These are phyloP conservation scores for Halichoeres trimaculatus DNA, from an alignment of 2,113 vertebrate genomes.

Conservation along the genomic window DNA sequence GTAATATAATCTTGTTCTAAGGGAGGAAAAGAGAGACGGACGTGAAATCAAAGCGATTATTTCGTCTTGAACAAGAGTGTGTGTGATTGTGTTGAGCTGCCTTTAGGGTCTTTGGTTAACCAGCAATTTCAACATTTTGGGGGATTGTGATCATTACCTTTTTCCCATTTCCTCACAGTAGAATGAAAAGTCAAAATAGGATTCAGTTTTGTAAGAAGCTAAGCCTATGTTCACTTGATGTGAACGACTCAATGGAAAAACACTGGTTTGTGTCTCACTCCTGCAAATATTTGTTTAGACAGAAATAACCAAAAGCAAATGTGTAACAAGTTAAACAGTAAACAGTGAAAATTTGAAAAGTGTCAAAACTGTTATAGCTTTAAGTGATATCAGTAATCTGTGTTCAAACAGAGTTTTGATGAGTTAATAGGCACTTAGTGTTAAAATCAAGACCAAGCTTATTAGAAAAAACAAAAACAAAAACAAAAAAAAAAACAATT, in stretches of 20 bases:
- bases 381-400: no score
- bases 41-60: slow-evolving; percentile 70
- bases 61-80: slow-evolving; percentile 47
- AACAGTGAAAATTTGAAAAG: background rate
- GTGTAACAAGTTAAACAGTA: background rate
- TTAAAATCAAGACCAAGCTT: no score
- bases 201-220: slow-evolving; percentile 25
- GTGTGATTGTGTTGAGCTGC: slow-evolving; percentile 43
- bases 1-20: slow-evolving; percentile 65
- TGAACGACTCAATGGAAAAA: background rate
- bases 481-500: no score
- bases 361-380: no score
- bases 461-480: no score
- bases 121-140: slow-evolving; percentile 54
- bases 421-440: no score
- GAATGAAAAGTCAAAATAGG: slow-evolving; percentile 14
- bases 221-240: background rate
- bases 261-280: background rate
- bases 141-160: slow-evolving; percentile 39
- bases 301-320: background rate
- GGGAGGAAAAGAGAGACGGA: slow-evolving; percentile 57
- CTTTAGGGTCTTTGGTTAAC: slow-evolving; percentile 58
- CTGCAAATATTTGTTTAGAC: slow-evolving; percentile 1
- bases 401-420: background rate
- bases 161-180: background rate